Base-by-base conservation (phyloP, 2,888 invertebrate genomes). In the Operophtera brumata region DNA sequence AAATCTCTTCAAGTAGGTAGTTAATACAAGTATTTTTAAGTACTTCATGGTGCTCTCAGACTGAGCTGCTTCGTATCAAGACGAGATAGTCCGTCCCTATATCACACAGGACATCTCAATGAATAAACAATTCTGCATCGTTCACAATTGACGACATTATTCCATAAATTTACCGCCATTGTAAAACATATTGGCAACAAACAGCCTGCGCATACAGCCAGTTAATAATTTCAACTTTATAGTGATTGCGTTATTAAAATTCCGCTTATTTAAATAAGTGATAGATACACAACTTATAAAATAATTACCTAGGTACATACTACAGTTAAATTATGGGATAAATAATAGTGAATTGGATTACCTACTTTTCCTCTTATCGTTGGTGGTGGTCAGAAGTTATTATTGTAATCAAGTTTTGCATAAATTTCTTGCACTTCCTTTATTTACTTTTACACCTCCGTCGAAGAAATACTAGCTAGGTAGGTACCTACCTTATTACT, bases 121-220 rank as follows among this genome's bases (percentile, higher is more conserved):
- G 68, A 67, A 73, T 69, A 71, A 66, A 66, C 67, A 69, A 68
- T 66, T 66, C 53, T 35, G 50, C 46, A 62, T 63, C 69, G 70
- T 66, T 65, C 54, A 57, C 65, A 49, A 67, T 54, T 67, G 55
- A 61, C 49, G 50, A 68, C 62, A 69, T 75, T 64, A 70, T 65
- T 66, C 65, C 44, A 55, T 50, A 50, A 65, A 69, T 68, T 67
- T 69, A 72, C 51, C 63, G 61, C 54, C 64, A 60, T 64, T 70
- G 75, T 75, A 67, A 71, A 70, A 65, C 68, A 66, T 61, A 65
- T 62, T 66, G 41, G 44, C 48, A 48, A 41, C 47, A 30, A 10
- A 25, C 25, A 40, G 39, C 20, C 26, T 9, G 26, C 28, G 37
- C 12, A 28, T 32, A 30, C 42, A 41, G 25, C 34, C 47, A 39